phyloP scores from a whole-genome alignment of 2,888 invertebrate species.

The Drosophila meridionalis region DNA sequence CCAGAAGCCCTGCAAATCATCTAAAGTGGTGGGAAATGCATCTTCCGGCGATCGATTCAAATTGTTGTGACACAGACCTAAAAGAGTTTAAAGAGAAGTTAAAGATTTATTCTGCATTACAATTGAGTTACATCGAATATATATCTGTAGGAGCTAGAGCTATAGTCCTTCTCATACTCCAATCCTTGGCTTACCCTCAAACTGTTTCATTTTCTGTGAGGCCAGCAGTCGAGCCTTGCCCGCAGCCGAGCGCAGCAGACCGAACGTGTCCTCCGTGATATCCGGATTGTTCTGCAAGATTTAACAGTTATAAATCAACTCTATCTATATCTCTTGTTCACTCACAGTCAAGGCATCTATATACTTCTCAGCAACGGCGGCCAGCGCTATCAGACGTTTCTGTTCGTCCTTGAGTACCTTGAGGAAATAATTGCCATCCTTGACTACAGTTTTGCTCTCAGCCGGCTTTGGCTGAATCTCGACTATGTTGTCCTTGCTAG shows the following conservation, averaged over 20 bases:
- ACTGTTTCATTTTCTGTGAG: conserved; percentile 97
- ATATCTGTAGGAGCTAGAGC: too few relatives aligned
- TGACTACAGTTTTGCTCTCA: conserved; percentile 14
- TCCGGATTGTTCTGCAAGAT: conserved; percentile 84
- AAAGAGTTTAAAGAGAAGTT: background rate
- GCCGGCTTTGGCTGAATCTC: background rate
- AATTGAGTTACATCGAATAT: background rate
- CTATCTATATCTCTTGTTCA: conserved; percentile 8
- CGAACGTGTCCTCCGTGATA: conserved; percentile 91
- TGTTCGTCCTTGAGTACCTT: conserved; percentile 91
- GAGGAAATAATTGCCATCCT: conserved; percentile 92
- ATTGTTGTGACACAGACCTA: conserved; percentile 89
- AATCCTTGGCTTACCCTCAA: conserved; percentile 88
- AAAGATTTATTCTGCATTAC: background rate
- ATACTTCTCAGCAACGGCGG: conserved; percentile 89
- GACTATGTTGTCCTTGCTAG: background rate
- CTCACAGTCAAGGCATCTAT: conserved; percentile 86
- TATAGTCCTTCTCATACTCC: background rate
- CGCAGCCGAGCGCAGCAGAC: conserved; percentile 93
- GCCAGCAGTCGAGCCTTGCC: conserved; percentile 96
- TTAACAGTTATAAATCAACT: conserved; percentile 1
- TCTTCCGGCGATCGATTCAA: conserved; percentile 90
- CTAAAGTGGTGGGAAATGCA: conserved; percentile 94
- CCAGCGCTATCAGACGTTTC: conserved; percentile 88
- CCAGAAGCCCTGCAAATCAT: conserved; percentile 98